Percentiles rank a stretch among this genome's conserved stretches.
Conservation (phyloP, 2,888 invertebrate genomes). For the Stenodema calcarata region DNA sequence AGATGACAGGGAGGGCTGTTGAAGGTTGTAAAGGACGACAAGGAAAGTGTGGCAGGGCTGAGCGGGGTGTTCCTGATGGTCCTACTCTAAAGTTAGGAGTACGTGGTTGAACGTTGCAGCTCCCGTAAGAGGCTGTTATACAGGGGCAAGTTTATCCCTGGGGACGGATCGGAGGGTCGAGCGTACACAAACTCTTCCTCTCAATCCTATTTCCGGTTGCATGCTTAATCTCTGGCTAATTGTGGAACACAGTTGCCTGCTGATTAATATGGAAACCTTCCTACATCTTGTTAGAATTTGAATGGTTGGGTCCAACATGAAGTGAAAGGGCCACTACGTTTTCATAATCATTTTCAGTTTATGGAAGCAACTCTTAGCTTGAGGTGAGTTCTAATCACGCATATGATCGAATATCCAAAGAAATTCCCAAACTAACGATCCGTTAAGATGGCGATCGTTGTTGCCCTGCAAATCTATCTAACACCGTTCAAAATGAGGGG, state of each 20-base stretch:
- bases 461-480: too few relatives aligned
- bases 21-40: neutral
- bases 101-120: neutral
- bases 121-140: neutral
- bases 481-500: too few relatives aligned
- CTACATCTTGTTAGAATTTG: neutral
- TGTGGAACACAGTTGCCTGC: constrained; percentile 5
- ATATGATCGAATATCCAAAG: too few relatives aligned
- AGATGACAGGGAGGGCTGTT: neutral
- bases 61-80: neutral
- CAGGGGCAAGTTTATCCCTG: neutral
- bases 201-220: neutral
- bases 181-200: neutral
- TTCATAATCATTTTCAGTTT: neutral
- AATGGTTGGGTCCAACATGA: neutral
- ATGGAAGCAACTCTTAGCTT: neutral
- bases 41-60: neutral
- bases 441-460: too few relatives aligned
- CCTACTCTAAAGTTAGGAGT: constrained; percentile 1
- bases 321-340: neutral
- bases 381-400: too few relatives aligned
- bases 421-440: too few relatives aligned
- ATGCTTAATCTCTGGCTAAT: constrained; percentile 4
- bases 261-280: constrained; percentile 30
- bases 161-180: neutral